phyloP scores from a whole-genome alignment of 2,113 vertebrate genomes.

The Pogona vitticeps region DNA sequence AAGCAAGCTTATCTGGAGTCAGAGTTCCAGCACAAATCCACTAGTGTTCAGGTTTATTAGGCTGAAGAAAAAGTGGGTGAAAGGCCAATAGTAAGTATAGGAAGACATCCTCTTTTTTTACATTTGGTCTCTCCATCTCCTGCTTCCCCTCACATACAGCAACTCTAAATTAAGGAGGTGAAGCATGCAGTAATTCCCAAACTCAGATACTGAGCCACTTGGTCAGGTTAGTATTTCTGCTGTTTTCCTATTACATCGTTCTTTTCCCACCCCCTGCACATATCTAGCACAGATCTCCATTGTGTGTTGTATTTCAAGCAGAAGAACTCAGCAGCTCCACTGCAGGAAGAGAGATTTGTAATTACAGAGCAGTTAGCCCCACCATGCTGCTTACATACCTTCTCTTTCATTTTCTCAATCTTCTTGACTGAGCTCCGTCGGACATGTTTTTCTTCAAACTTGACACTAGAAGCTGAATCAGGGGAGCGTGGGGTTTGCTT shows the following conservation, averaged over 20 bases:
- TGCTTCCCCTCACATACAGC: background rate
- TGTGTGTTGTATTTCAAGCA: background rate
- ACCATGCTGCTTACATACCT: conserved; percentile 73
- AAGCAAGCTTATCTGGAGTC: background rate
- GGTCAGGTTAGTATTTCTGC: background rate
- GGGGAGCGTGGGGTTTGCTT: conserved; percentile 93
- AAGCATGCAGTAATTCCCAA: background rate
- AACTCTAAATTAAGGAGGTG: background rate
- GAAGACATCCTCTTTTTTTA: background rate
- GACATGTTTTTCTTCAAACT: conserved; percentile 92
- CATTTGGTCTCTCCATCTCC: background rate
- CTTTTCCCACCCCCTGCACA: background rate
- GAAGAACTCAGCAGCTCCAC: background rate
- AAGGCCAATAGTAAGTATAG: background rate
- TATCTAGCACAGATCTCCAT: background rate
- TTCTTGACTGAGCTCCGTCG: conserved; percentile 96
- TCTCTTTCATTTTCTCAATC: conserved; percentile 99
- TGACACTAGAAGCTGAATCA: conserved; percentile 87
- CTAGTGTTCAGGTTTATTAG: background rate
- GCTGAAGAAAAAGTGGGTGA: background rate
- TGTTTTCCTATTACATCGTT: background rate
- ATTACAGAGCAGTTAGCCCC: background rate
- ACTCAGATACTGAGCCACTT: background rate
- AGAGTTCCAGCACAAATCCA: background rate
- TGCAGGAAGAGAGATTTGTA: background rate